Evolutionary conservation across 2,888 invertebrate species (phyloP).

Genomic region (Saturnia japonica): DNA sequence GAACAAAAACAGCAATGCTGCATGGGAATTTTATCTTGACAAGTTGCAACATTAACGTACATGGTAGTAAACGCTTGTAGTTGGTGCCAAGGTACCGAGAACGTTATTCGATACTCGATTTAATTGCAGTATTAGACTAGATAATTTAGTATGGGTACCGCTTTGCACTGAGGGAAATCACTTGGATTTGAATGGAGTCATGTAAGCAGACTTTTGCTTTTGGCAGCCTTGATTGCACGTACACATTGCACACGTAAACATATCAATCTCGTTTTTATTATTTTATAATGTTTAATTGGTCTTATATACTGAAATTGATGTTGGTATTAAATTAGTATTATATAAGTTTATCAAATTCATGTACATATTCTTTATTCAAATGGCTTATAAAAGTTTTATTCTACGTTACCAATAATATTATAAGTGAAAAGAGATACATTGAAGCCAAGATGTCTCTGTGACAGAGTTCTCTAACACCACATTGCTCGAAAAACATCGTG

Average conservation of each 20-base stretch:
- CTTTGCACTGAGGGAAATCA: neutral
- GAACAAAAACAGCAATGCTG: slow-evolving; percentile 54
- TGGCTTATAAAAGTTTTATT: too few species aligned
- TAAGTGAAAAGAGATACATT: too few species aligned
- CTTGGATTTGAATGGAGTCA: neutral
- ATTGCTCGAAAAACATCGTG: too few species aligned
- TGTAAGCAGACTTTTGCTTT: neutral
- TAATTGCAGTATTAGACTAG: slow-evolving; percentile 1
- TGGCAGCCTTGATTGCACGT: neutral
- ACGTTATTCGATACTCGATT: neutral
- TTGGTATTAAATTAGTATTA: neutral
- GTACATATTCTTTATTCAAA: neutral
- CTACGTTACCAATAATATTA: too few species aligned
- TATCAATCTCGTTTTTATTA: neutral
- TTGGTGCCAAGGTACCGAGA: neutral
- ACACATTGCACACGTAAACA: neutral
- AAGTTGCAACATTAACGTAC: slow-evolving; percentile 4
- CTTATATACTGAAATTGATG: neutral
- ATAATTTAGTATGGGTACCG: neutral
- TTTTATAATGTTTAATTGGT: neutral
- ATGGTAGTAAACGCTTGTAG: neutral
- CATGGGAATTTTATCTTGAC: slow-evolving; percentile 4
- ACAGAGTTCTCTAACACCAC: neutral
- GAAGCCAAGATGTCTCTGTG: neutral
- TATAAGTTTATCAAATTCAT: neutral